Evolutionary conservation across 2,797 vertebrate species (phyloP).

Genomic region (Leptoclinus maculatus): DNA sequence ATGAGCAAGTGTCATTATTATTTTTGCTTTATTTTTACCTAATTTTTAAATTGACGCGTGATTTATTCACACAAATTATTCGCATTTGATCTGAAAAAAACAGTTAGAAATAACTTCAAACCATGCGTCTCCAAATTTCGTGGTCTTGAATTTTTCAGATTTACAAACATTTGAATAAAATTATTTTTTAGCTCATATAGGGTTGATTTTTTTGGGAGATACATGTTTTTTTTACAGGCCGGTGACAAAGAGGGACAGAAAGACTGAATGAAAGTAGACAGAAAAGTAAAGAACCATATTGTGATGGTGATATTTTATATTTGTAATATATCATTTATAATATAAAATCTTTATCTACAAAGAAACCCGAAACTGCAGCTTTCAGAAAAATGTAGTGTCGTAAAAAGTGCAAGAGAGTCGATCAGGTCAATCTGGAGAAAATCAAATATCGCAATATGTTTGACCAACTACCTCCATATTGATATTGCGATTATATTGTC

Average conservation of each 20-base stretch:
- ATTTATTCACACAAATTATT: too few species aligned
- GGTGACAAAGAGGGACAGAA: not conserved
- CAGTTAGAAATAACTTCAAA: too few species aligned
- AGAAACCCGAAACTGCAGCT: not conserved
- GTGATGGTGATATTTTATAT: not conserved
- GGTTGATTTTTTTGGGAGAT: not conserved
- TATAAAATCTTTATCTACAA: not conserved
- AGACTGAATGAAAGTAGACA: not conserved
- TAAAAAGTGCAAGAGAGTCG: not conserved
- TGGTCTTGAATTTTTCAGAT: too few species aligned
- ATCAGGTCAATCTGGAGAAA: too few species aligned
- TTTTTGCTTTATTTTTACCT: not conserved
- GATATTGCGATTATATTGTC: too few species aligned
- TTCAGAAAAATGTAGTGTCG: not conserved
- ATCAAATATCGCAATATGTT: too few species aligned
- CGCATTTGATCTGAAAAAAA: too few species aligned
- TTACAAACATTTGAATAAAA: not conserved
- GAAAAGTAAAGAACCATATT: not conserved
- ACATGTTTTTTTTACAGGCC: not conserved
- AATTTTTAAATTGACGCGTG: too few species aligned
- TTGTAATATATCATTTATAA: not conserved
- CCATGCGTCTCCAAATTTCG: too few species aligned
- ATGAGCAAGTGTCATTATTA: not conserved
- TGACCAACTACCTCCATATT: too few species aligned
- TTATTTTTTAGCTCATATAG: not conserved